Base-by-base conservation (phyloP, 2,888 invertebrate genomes). In the Drosophila acutilabella region DNA sequence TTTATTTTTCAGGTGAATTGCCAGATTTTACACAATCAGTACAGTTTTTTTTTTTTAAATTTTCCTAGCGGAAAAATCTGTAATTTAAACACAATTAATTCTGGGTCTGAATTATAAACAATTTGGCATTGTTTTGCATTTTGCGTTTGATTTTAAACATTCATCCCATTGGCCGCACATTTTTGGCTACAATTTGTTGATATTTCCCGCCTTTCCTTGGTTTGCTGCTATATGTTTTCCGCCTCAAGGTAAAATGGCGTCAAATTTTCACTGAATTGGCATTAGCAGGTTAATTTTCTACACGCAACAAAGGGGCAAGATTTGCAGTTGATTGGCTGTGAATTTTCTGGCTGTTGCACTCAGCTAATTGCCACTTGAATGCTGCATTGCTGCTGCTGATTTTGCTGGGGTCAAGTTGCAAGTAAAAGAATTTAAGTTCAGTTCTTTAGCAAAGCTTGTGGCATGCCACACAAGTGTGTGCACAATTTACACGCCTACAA, bases 31-130 rank as follows among this genome's bases (percentile, higher is more conserved):
- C 47, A 62, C 48, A 60, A 61, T 48, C 50, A 36, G 11, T 41
- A 18, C 51, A 41, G 40, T 54, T 56, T 59, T 44, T 60, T 13
- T 41, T 14, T 41, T 36, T 40, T 54, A n/a, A n/a, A n/a, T 56
- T 59, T 71, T 56, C 38, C 41, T 53, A 23, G 50, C 30, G 61
- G 64, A 51, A 65, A 60, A 33, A 64, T 66, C 54, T 84, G 74
- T 86, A 86, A 83, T 86, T 80, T 80, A 79, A 86, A 83, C 73
- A 78, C 79, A 79, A 86, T 86, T 86, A 84, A 65, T 78, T 81
- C 30, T 83, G 50, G 41, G 30, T n/a, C 57, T 8, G 30, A 60
- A 88, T 69, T 67, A 83, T 84, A 84, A 84, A 84, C 84, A 84
- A 75, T 71, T 70, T 71, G 41, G 58, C 50, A 52, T 71, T 58